Base-by-base conservation (phyloP, 2,888 invertebrate species). In the Anarsia innoxiella region DNA sequence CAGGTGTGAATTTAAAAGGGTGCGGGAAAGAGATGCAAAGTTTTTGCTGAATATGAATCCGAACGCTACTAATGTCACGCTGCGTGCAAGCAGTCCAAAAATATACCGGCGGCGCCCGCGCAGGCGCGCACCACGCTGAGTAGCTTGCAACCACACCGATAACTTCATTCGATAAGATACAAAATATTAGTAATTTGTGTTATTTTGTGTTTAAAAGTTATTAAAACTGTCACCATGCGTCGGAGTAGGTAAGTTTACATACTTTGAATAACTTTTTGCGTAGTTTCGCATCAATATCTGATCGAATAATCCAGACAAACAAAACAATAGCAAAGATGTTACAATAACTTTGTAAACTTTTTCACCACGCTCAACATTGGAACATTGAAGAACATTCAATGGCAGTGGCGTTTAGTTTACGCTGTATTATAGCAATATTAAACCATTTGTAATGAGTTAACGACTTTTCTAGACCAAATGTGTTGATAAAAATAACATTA, bases 51-150 rank as follows among this genome's bases (percentile, higher is more conserved):
- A 31, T 27, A 23, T 49, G 66, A 65, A 68, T 69, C 65, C 60
- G 68, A 75, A 74, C 73, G 66, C 41, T 56, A 46, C 55, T 49
- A 53, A 61, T 66, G 67, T 72, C 72, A 66, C 69, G 72, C 60
- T 68, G 26, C 64, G 60, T 63, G 59, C 66, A 64, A 67, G 71
- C 80, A 79, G 76, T 83, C 83, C 82, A 83, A 80, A 80, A 80
- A 79, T 80, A 77, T 79, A 83, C 71, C 71, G 73, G 69, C 71
- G 73, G 69, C 66, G 67, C 61, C 51, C 59, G 77, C 77, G 80
- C 73, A 67, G 66, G 66, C 74, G 76, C 78, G 71, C 55, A 59
- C 56, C 48, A 63, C 57, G 63, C 65, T 57, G 59, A 59, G 54
- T 51, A 56, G 57, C 59, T 52, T 61, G 49, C 55, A 57, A 60